Percentiles rank a stretch among this genome's conserved stretches.
These are phyloP conservation scores for Phycodurus eques DNA, from an alignment of 2,113 vertebrate species.

Conservation along the genomic window DNA sequence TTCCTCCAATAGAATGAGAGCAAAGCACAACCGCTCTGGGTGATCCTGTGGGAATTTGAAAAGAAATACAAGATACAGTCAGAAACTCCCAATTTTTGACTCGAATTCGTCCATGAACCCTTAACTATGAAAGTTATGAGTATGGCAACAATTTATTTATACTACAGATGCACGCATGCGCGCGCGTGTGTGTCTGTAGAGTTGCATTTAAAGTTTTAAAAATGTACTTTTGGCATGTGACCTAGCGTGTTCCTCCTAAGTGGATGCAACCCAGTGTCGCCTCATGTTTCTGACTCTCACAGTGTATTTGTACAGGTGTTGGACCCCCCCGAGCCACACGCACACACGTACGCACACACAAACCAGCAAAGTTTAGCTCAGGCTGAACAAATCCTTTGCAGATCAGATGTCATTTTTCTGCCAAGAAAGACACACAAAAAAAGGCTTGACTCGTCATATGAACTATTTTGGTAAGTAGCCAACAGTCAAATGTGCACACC, in stretches of 20 bases:
- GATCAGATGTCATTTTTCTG: not conserved
- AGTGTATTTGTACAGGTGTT: conserved; percentile 3
- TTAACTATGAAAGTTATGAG: too few species aligned
- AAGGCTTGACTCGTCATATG: not conserved
- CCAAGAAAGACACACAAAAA: not conserved
- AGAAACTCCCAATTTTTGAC: not conserved
- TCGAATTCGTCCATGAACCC: not conserved
- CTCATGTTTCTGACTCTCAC: not conserved
- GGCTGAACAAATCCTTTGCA: not conserved
- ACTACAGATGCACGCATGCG: not conserved
- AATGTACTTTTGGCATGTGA: not conserved
- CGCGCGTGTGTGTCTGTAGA: not conserved
- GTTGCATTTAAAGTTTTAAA: not conserved
- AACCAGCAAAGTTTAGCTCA: not conserved
- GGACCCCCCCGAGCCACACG: not conserved
- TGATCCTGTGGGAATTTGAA: not conserved
- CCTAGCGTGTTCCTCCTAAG: not conserved
- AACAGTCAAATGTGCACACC: not conserved
- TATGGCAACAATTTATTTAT: not conserved
- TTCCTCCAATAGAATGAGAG: conserved; percentile 15
- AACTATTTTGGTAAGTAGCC: too few species aligned
- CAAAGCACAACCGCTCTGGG: not conserved
- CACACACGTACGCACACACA: too few species aligned
- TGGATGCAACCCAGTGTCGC: not conserved
- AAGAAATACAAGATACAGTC: not conserved